A percentile compares a stretch with the other conserved stretches of the same genome.
Conservation (phyloP, 2,113 vertebrate genomes). For the Chaenogobius annularis region DNA sequence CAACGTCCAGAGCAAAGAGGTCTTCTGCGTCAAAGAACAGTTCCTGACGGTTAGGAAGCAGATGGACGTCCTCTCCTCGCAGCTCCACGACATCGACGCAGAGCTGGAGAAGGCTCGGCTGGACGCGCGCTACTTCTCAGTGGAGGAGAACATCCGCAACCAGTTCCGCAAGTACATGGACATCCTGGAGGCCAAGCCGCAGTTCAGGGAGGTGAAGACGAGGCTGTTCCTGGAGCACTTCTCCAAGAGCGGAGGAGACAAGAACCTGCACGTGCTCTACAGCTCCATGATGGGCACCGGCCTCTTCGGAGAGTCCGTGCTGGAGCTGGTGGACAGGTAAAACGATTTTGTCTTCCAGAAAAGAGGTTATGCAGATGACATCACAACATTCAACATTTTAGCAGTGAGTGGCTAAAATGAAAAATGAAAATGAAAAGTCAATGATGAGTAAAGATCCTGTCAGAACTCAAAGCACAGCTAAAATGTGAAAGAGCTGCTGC, state of each 20-base stretch:
- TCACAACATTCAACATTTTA: no score
- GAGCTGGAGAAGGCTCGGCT: conserved; percentile 75
- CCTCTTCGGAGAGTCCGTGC: conserved; percentile 71
- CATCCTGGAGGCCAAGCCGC: conserved; percentile 74
- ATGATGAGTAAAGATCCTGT: no score
- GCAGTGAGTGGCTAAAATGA: no score
- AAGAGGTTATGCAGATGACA: not conserved
- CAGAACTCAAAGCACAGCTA: no score
- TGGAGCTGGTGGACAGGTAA: conserved; percentile 68
- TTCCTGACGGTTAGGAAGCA: conserved; percentile 72
- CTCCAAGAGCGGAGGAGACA: conserved; percentile 73
- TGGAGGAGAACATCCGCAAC: conserved; percentile 80
- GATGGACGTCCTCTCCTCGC: conserved; percentile 72
- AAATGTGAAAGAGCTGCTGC: no score
- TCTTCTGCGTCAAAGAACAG: conserved; percentile 79
- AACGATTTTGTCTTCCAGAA: not conserved
- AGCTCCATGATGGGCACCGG: conserved; percentile 74
- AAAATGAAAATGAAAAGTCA: no score
- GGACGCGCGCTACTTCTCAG: conserved; percentile 72
- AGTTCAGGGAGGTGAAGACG: conserved; percentile 75
- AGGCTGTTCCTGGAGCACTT: conserved; percentile 77
- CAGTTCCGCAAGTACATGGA: conserved; percentile 81
- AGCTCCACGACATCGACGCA: conserved; percentile 73
- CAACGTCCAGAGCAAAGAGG: conserved; percentile 79
- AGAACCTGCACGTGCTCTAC: conserved; percentile 74